Evolutionary conservation across 2,888 invertebrate species (phyloP), one percentile per base, ranked within the genome.

Genomic region (Acleris sparsana): DNA sequence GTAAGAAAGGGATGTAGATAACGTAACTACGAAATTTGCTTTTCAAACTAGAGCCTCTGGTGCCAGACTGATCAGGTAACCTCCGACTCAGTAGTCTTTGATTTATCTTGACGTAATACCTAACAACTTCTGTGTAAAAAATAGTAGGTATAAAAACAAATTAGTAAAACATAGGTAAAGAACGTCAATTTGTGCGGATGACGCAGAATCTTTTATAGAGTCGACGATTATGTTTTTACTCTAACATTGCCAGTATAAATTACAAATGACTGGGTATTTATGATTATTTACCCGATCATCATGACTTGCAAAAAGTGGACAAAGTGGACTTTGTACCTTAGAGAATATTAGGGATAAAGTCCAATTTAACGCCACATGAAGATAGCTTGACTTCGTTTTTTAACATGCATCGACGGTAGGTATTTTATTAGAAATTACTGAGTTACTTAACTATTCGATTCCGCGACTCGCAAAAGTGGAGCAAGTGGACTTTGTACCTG

Each of bases 381-480:
- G 17, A n/a, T 46, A 9, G 4, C 2, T 5, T 16, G 22, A 57
- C 25, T 25, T 46, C 46, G 25, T 48, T 61, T 39, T 62, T 51
- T 13, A 53, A 33, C 39, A 17, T 18, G 52, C 52, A 52, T 22
- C 18, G 39, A 18, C 33, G 25, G 48, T 61, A 66, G 25, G 48
- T 61, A 66, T 66, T 66, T 66, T 5, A 66, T 56, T 61, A 18
- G 46, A 58, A 61, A 61, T 56, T 13, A 25, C 56, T 22, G 46
- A 56, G 48, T 53, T 66, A 55, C 51, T 51, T 56, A 18, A 25
- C 7, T 17, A 46, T n/a, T 6, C n/a, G 16, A 61, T 13, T 61
- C 51, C 52, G 44, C 61, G 56, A 57, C 61, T 61, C 51, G 65
- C 61, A 66, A 43, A 51, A 57, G 16, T 16, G 0, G 5, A 49